Evolutionary conservation across 2,888 invertebrate species (phyloP).

Genomic region (Cinara cedri): DNA sequence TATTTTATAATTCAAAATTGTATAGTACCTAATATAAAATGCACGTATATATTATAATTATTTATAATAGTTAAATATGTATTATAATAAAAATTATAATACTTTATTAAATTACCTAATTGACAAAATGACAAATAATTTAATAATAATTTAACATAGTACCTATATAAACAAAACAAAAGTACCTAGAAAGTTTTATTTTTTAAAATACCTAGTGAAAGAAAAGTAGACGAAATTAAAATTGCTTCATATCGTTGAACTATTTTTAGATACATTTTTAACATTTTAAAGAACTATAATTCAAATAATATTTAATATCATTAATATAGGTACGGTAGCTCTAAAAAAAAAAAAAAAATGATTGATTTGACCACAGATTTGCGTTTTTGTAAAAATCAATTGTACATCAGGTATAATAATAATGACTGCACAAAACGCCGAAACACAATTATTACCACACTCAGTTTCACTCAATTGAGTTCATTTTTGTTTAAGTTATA

Average conservation of each 20-base stretch:
- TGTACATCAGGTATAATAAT: neutral
- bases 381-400: conserved; percentile 31
- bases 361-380: conserved; percentile 23
- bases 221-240: neutral
- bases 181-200: too few relatives aligned
- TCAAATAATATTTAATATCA: neutral
- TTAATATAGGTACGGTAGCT: neutral
- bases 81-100: too few relatives aligned
- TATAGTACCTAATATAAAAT: too few relatives aligned
- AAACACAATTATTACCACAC: neutral
- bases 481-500: conserved; percentile 4
- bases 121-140: too few relatives aligned
- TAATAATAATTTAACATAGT: too few relatives aligned
- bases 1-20: too few relatives aligned
- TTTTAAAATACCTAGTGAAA: too few relatives aligned
- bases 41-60: too few relatives aligned
- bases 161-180: too few relatives aligned
- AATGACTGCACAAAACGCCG: conserved; percentile 3
- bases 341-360: neutral
- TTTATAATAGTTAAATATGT: too few relatives aligned
- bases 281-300: neutral
- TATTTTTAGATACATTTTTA: too few relatives aligned
- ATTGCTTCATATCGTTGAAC: neutral
- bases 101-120: too few relatives aligned
- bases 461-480: neutral